Evolutionary conservation across 2,797 vertebrate genomes (phyloP), one percentile per base, ranked within the genome.

Genomic region (Lagorchestes hirsutus): DNA sequence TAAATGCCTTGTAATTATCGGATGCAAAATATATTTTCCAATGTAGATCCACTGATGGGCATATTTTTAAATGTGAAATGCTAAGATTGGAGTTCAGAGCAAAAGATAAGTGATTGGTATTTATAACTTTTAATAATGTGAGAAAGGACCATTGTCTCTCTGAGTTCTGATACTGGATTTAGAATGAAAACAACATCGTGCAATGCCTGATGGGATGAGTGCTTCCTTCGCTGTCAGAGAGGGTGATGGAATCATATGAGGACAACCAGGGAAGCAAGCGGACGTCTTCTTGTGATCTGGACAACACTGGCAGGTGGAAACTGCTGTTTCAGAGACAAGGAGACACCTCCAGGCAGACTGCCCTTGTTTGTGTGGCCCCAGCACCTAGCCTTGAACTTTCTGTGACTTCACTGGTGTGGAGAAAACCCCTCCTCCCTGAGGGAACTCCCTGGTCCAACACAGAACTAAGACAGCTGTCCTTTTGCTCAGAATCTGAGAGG

Each of bases 1-100:
- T 97, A 97, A 96, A 97, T 98, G 96, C 95, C 96, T 98, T 96
- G 91, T 97, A 98, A 98, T 97, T 98, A 98, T 98, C 97, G 97
- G 97, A 98, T 97, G 97, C 96, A 97, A 97, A 97, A 98, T 97
- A 98, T 96, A 95, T 97, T 97, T 98, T 97, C 96, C 96, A 97
- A 97, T 91, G 97, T 96, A 97, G 96, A 98, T 92, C 94, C 97
- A 96, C 95, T 94, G 97, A 95, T 0, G 97, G 97, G 96, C 95
- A 95, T 97, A 97, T 98, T 98, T 98, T 98, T 98, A 97, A 98
- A 97, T 58, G 94, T 90, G 94, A 55, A 9, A 95, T 96, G 93
- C 97, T 97, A 97, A 97, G 97, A 97, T 0, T 62, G 95, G 97
- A 97, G 93, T 62, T 55, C 91, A 95, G 28, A 96, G 97, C 52